Base-by-base conservation (phyloP, 2,797 vertebrate species). In the Gallirallus australis region DNA sequence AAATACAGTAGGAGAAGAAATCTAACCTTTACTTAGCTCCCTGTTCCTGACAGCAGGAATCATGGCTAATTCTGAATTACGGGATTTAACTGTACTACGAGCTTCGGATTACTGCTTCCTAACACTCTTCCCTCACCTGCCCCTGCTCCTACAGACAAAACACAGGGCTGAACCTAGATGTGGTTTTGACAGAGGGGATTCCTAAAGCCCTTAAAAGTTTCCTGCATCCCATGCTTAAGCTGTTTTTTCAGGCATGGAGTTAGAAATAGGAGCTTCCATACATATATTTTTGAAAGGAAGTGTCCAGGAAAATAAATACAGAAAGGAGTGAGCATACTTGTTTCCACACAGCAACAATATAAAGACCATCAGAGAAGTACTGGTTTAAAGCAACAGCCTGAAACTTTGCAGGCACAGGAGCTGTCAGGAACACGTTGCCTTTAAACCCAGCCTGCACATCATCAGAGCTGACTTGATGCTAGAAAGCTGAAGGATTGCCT, bases 21-120 rank as follows among this genome's bases (percentile, higher is more conserved):
- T 66, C 93, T 97, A 97, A 96, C 95, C 97, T 94, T 93, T 80
- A 84, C 86, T 71, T 95, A 90, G 93, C 75, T 89, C 90, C 39
- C 59, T 57, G 91, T 13, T 95, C 85, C 88, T 9, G 68, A 82
- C 53, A 39, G 94, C 30, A 33, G 66, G 87, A 54, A 93, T 89
- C 79, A 15, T 70, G 65, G 89, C 91, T 91, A 68, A 79, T 96
- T 95, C 88, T 66, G 84, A 95, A 65, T 40, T 45, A 61, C 0
- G 30, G 48, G 80, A 45, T 90, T 96, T 85, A 56, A 82, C 85
- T 87, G 79, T 68, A 84, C 91, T 54, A 64, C 3, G 4, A 56
- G 70, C 14, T 91, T 66, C 7, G 56, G 76, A 47, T 88, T 79
- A 56, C 27, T 78, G 61, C 53, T 61, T 79, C 48, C 56, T 35